A percentile compares a stretch with the other conserved stretches of the same genome.
Evolutionary conservation across 2,797 vertebrate species (phyloP).

Genomic region (Pangasius larnaudii): DNA sequence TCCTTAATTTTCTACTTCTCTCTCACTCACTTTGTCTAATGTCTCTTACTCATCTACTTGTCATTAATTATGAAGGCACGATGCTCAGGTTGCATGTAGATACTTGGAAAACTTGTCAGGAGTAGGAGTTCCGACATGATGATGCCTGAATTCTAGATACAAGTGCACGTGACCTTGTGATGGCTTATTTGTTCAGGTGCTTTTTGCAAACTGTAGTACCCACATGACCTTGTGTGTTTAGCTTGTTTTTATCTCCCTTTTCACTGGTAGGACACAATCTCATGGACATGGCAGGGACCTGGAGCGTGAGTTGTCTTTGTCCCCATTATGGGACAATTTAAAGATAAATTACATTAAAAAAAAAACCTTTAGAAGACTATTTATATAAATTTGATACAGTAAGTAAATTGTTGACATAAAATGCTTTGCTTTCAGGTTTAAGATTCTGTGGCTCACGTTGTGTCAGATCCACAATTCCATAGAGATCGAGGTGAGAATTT

Average conservation of each 20-base stretch:
- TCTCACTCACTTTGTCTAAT: background rate
- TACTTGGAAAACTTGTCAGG: background rate
- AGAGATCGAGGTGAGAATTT: constrained; percentile 89
- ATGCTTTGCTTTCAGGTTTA: constrained; percentile 75
- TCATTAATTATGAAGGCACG: background rate
- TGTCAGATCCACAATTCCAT: constrained; percentile 90
- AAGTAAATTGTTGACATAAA: background rate
- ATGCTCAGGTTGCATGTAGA: background rate
- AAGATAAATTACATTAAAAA: background rate
- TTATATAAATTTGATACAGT: background rate
- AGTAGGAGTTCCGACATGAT: background rate
- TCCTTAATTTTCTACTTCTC: background rate
- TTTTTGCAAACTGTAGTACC: background rate
- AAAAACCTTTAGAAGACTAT: background rate
- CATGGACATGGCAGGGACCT: constrained; percentile 88
- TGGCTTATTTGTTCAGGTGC: constrained; percentile 15
- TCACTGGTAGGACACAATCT: constrained; percentile 81
- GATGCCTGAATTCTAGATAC: background rate
- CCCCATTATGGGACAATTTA: background rate
- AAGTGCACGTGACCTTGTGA: background rate
- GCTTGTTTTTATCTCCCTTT: background rate
- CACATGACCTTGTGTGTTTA: background rate
- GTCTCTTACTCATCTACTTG: background rate
- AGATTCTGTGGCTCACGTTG: constrained; percentile 93
- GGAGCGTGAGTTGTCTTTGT: constrained; percentile 79